Conservation (phyloP, 2,113 vertebrate species). For the Oreotrochilus melanogaster region DNA sequence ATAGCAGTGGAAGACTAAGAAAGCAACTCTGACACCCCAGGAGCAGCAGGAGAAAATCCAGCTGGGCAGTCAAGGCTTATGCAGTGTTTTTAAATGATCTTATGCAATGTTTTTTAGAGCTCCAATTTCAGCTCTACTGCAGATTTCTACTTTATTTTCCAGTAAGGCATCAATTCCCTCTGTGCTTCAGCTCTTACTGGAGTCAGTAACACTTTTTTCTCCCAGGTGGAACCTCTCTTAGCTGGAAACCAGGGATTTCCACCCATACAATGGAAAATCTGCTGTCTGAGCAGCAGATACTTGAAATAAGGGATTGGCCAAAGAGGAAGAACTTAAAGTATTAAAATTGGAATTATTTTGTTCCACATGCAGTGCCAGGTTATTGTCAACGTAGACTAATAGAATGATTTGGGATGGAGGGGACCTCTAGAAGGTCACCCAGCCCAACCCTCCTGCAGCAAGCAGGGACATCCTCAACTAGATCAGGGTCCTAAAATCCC, state of each 20-base stretch:
- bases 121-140: neutral
- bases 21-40: neutral
- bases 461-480: too few species aligned
- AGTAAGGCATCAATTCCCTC: neutral
- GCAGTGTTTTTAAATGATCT: neutral
- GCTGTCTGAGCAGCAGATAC: neutral
- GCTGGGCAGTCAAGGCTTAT: neutral
- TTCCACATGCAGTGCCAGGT: accelerated
- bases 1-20: neutral
- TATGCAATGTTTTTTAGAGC: neutral
- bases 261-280: neutral
- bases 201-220: neutral
- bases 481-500: too few species aligned
- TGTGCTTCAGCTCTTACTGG: neutral
- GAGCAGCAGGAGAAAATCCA: neutral
- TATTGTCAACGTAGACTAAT: neutral
- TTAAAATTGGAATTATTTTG: neutral
- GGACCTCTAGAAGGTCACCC: too few species aligned
- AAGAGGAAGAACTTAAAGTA: neutral
- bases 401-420: too few species aligned
- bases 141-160: neutral
- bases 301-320: neutral
- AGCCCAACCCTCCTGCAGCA: too few species aligned
- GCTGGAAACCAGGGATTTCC: neutral
- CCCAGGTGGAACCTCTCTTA: neutral